Evolutionary conservation across 2,113 vertebrate species (phyloP).

Genomic region (Chloroceryle aenea): DNA sequence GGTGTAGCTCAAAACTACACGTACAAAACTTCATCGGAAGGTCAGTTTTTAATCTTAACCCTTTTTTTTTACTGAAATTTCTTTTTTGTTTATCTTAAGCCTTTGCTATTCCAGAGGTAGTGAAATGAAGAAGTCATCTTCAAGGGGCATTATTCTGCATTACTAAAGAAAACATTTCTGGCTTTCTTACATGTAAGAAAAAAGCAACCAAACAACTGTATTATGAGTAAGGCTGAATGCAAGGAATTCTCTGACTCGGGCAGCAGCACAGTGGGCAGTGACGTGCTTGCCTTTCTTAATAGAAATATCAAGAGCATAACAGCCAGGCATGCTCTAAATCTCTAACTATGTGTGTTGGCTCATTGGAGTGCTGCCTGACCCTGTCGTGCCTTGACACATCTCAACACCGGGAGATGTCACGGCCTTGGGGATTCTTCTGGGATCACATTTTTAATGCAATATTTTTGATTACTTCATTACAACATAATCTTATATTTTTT

Average conservation of each 20-base stretch:
- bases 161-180: not conserved
- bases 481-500: not conserved
- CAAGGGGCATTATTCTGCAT: not conserved
- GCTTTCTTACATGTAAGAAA: not conserved
- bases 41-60: not conserved
- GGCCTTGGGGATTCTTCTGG: not conserved
- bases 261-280: accelerated
- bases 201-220: no score
- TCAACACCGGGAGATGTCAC: not conserved
- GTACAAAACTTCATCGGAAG: not conserved
- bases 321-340: not conserved
- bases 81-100: not conserved
- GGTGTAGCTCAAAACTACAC: not conserved
- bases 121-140: not conserved
- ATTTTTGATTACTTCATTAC: not conserved
- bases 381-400: not conserved
- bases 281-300: not conserved
- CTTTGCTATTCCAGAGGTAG: not conserved
- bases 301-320: conserved; percentile 28
- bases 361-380: not conserved
- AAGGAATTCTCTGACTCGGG: not conserved
- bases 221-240: not conserved
- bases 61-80: not conserved
- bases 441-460: not conserved
- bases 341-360: not conserved